Percentiles rank a stretch among this genome's conserved stretches.
These are phyloP conservation scores for Saccostrea glomerata DNA, from an alignment of 1,140 invertebrate genomes.

Conservation along the genomic window DNA sequence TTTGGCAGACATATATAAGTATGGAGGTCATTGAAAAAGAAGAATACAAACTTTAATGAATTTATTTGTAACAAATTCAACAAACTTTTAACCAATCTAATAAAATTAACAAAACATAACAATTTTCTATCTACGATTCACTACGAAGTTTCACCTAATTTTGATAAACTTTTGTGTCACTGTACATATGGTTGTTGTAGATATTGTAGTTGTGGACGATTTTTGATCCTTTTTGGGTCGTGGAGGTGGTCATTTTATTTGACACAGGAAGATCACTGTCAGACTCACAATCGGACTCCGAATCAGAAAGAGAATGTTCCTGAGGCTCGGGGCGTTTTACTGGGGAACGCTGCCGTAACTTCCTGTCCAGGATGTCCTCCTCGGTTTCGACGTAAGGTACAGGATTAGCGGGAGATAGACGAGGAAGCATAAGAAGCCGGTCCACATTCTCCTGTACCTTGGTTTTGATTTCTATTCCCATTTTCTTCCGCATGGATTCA, in stretches of 20 bases:
- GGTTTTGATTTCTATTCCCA: constrained; percentile 25
- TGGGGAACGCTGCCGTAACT: background rate
- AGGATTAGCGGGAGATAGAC: background rate
- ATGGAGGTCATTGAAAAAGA: background rate
- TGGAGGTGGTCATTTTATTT: background rate
- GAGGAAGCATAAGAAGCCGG: background rate
- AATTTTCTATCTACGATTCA: background rate
- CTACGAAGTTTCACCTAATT: background rate
- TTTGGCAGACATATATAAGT: background rate
- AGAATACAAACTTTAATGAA: background rate
- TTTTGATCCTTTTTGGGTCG: background rate
- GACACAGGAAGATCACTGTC: background rate
- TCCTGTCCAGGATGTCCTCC: background rate
- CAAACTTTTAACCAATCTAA: background rate
- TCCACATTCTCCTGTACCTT: constrained; percentile 30
- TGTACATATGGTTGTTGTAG: constrained; percentile 44
- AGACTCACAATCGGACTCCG: constrained; percentile 12
- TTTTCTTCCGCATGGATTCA: constrained; percentile 32
- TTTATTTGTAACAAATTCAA: background rate
- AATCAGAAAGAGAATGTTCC: background rate
- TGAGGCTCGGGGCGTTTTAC: background rate
- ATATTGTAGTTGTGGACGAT: constrained; percentile 33
- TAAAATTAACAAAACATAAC: background rate
- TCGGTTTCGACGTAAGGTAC: background rate
- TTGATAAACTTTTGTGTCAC: constrained; percentile 24